Conservation (phyloP, 1,140 invertebrate genomes). For the Eupeodes corollae region DNA sequence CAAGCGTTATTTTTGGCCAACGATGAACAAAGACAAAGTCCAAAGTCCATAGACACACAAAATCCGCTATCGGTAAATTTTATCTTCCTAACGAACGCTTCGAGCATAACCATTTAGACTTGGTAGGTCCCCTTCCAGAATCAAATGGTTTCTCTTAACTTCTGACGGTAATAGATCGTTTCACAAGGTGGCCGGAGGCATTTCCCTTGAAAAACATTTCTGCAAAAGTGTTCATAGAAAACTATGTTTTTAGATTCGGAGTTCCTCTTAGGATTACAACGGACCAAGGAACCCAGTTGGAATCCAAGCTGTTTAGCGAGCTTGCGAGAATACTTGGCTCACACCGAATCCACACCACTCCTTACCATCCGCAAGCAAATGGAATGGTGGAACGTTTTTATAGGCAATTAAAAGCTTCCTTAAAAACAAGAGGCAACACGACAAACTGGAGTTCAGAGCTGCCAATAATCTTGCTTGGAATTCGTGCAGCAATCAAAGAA, state of each 20-base stretch:
- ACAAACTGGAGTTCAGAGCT: slow-evolving; percentile 4
- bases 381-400: slow-evolving; percentile 26
- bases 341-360: slow-evolving; percentile 6
- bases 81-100: neutral
- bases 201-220: slow-evolving; percentile 16
- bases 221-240: neutral
- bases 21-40: neutral
- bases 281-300: slow-evolving; percentile 27
- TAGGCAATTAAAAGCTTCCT: slow-evolving; percentile 19
- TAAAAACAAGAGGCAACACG: slow-evolving; percentile 7
- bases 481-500: slow-evolving; percentile 18
- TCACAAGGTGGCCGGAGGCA: too few species aligned
- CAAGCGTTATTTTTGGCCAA: too few species aligned
- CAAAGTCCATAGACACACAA: neutral
- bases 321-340: slow-evolving; percentile 8
- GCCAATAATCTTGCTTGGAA: slow-evolving; percentile 18
- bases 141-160: slow-evolving; percentile 8
- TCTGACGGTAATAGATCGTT: too few species aligned
- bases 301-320: slow-evolving; percentile 14
- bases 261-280: slow-evolving; percentile 18
- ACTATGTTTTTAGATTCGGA: slow-evolving; percentile 15
- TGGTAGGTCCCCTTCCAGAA: slow-evolving; percentile 18
- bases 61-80: neutral
- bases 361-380: slow-evolving; percentile 22
- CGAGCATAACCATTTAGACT: slow-evolving; percentile 21